A percentile compares a stretch with the other conserved stretches of the same genome.
Conservation (phyloP, 2,113 vertebrate genomes). For the Rhinolophus ferrumequinum region DNA sequence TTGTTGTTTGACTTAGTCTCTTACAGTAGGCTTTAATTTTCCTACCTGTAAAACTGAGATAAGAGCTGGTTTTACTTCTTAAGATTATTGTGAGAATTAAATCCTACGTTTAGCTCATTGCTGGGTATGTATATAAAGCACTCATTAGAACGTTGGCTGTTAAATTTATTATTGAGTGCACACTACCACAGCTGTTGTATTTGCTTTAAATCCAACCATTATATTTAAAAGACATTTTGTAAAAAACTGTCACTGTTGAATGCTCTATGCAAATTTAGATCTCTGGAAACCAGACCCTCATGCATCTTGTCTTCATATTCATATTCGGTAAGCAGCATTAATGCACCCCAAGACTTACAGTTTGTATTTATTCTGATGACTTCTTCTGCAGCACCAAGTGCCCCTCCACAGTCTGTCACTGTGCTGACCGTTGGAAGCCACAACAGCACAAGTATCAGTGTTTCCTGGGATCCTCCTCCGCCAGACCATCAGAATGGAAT, state of each 20-base stretch:
- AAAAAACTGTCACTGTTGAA: conserved; percentile 24
- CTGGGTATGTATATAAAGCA: background rate
- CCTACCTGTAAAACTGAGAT: background rate
- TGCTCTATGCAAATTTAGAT: conserved; percentile 31
- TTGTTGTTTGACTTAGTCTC: background rate
- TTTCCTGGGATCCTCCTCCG: conserved; percentile 98
- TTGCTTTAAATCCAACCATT: conserved; percentile 5
- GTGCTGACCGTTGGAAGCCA: conserved; percentile 96
- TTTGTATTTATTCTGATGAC: conserved; percentile 62
- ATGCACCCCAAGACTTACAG: conserved; percentile 6
- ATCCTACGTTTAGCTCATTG: background rate
- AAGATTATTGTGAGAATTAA: background rate
- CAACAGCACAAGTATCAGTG: conserved; percentile 98
- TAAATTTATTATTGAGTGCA: background rate
- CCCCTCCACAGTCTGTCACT: conserved; percentile 97
- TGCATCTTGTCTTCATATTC: background rate
- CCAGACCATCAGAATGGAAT: conserved; percentile 98
- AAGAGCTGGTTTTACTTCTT: background rate
- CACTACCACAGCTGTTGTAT: conserved; percentile 35
- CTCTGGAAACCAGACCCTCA: conserved; percentile 26
- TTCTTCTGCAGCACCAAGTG: conserved; percentile 93
- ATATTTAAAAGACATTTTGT: conserved; percentile 66
- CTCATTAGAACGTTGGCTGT: background rate
- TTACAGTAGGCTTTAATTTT: background rate
- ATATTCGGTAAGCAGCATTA: conserved; percentile 30